Evolutionary conservation across 2,113 vertebrate genomes (phyloP), one percentile per base, ranked within the genome.

Genomic region (Puntigrus tetrazona): DNA sequence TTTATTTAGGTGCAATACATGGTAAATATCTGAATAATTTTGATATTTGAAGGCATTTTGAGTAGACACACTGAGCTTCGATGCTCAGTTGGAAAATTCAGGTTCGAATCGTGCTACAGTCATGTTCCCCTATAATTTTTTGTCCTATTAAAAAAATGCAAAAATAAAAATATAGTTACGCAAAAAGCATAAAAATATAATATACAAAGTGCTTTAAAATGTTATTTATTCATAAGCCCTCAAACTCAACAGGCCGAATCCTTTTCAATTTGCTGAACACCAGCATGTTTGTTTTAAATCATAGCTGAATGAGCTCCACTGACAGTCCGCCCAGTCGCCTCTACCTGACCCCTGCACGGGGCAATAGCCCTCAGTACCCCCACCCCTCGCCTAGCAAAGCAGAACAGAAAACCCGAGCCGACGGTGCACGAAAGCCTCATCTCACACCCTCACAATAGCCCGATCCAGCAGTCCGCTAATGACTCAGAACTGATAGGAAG

Each of bases 401-500:
- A 78, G 84, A 88, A 88, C 73, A 69, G 57, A 87, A 80, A 84
- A 88, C 34, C 65, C 18, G 41, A 86, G 45, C 76, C 69, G 34
- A 63, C 47, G 27, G 77, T 80, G 85, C 82, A 47, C 70, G 36
- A 70, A 77, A 85, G 78, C 67, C 77, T 67, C 76, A 75, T 88
- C 88, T 85, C 78, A 84, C 80, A 91, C 87, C 87, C 84, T 76
- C 43, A 81, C 87, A 78, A 75, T 84, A 72, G 89, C 76, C 79
- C 80, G 52, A 92, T 93, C 88, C 77, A 91, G 82, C 84, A 88
- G 83, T 52, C 73, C 0, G n/a, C 85, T 92, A 94, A 92, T 92
- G 92, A 91, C 87, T 91, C 91, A 91, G 90, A 93, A 92, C 92
- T 90, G 85, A 89, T 91, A 91, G 87, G 78, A 81, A 86, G 52